Conservation (phyloP, 2,888 invertebrate species). For the Arrhopalites spinosus region DNA sequence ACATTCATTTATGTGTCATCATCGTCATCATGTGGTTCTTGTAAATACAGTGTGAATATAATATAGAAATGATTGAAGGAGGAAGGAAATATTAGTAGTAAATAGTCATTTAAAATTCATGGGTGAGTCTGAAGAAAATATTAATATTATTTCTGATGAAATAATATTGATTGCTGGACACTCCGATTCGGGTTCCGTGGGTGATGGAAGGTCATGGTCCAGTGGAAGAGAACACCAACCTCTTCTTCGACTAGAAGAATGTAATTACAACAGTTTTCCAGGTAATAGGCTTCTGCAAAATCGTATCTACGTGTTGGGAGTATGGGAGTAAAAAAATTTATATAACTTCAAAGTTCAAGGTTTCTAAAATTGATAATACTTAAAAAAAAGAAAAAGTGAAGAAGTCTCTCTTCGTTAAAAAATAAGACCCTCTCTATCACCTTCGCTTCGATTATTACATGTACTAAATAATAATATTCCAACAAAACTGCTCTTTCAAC, state of each 20-base stretch:
- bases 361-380: not conserved
- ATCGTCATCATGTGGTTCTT: conserved; percentile 7
- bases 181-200: conserved; percentile 28
- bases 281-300: conserved; percentile 65
- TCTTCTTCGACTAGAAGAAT: conserved; percentile 78
- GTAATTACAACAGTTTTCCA: conserved; percentile 83
- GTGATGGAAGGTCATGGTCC: conserved; percentile 29
- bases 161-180: conserved; percentile 40
- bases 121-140: conserved; percentile 29
- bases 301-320: not conserved
- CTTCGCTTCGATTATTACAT: not conserved
- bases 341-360: not conserved
- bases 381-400: not conserved
- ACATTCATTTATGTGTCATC: conserved; percentile 19
- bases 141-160: conserved; percentile 51
- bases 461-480: not conserved
- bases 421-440: not conserved
- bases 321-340: not conserved
- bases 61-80: conserved; percentile 26
- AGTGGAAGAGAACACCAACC: conserved; percentile 91
- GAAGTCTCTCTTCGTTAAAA: not conserved
- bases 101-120: not conserved
- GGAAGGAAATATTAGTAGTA: not conserved
- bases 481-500: not conserved
- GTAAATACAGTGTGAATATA: not conserved